Conservation (phyloP, 2,113 vertebrate species). For the Salvelinus namaycush region DNA sequence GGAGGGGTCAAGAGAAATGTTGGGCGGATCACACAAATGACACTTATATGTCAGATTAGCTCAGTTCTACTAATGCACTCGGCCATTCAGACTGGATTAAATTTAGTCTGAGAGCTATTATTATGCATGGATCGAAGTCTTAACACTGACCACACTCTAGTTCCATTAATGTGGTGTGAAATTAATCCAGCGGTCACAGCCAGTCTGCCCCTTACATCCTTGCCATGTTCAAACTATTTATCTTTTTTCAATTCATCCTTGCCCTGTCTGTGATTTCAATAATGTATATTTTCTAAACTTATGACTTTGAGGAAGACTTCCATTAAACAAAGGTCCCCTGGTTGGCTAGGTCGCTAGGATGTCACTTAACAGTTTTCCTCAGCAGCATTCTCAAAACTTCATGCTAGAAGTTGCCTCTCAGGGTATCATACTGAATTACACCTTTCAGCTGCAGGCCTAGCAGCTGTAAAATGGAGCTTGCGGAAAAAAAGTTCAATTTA, state of each 20-base stretch:
- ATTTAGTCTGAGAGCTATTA: conserved; percentile 51
- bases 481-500: background rate
- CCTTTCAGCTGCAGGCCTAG: background rate
- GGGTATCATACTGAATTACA: background rate
- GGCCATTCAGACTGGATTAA: conserved; percentile 18
- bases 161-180: conserved; percentile 57
- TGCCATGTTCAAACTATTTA: conserved; percentile 36
- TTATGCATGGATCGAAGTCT: conserved; percentile 44
- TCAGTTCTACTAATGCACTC: conserved; percentile 25
- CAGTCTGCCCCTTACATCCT: conserved; percentile 30
- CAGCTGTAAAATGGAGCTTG: background rate
- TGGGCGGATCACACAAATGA: conserved; percentile 53
- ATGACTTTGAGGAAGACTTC: conserved; percentile 57
- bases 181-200: conserved; percentile 55
- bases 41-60: conserved; percentile 43
- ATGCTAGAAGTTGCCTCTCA: background rate
- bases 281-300: conserved; percentile 45
- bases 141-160: conserved; percentile 34
- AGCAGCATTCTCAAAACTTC: background rate
- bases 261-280: conserved; percentile 38
- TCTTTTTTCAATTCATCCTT: conserved; percentile 39
- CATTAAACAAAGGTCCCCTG: conserved; percentile 51
- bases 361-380: conserved; percentile 20
- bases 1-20: conserved; percentile 45
- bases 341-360: conserved; percentile 1